Evolutionary conservation across 2,797 vertebrate genomes (phyloP).

Genomic region (Lacerta agilis): DNA sequence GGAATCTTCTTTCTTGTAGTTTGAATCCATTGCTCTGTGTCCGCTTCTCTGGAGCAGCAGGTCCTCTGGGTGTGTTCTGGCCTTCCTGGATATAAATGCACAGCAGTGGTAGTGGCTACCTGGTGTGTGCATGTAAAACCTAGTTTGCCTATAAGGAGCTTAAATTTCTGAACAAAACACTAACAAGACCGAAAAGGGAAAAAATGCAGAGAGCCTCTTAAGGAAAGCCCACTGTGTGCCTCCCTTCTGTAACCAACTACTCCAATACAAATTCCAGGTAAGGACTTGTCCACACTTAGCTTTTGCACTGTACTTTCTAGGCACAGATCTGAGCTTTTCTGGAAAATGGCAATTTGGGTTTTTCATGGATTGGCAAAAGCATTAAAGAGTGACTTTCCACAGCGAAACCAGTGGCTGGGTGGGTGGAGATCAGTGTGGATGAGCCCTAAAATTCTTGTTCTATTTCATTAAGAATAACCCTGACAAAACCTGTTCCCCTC

Average conservation of each 20-base stretch:
- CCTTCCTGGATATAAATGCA: neutral
- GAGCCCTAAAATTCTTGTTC: neutral
- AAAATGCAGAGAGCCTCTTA: neutral
- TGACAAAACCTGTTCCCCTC: neutral
- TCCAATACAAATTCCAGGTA: neutral
- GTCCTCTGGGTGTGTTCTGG: neutral
- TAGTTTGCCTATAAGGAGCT: neutral
- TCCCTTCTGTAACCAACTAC: neutral
- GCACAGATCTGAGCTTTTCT: no score
- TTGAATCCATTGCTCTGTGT: no score
- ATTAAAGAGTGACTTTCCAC: no score
- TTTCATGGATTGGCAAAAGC: no score
- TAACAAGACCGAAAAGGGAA: neutral
- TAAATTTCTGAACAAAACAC: neutral
- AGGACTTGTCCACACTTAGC: no score
- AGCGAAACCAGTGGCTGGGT: no score
- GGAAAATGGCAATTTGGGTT: no score
- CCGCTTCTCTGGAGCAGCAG: no score
- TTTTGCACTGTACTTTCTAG: no score
- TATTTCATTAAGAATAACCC: neutral
- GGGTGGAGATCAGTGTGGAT: no score
- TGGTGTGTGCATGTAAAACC: neutral
- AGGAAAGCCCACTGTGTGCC: neutral
- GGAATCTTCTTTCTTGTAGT: no score
- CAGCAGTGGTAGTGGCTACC: neutral